phyloP scores from a whole-genome alignment of 2,888 invertebrate species.

The Tetanocera ferruginea region DNA sequence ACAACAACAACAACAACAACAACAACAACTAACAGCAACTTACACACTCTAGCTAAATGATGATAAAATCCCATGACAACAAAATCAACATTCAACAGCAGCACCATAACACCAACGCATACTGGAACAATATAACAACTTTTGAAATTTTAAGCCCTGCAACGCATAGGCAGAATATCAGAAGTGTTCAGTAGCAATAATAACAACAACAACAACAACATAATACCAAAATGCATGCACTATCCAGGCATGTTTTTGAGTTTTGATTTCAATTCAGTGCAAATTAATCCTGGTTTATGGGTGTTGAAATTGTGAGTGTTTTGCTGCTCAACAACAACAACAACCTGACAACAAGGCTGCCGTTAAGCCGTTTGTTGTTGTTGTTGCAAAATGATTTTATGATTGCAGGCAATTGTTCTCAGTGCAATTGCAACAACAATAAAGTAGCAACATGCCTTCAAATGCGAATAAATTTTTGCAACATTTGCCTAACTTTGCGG shows the following conservation, averaged over 20 bases:
- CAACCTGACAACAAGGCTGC: neutral
- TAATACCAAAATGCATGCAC: neutral
- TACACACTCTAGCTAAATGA: neutral
- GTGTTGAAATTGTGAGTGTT: constrained; percentile 61
- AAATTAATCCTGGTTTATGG: constrained; percentile 71
- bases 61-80: neutral
- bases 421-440: neutral
- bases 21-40: neutral
- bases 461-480: neutral
- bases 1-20: constrained; percentile 9
- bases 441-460: neutral
- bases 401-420: constrained; percentile 62
- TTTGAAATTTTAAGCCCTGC: constrained; percentile 8
- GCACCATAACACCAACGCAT: constrained; percentile 18
- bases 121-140: neutral
- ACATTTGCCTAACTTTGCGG: neutral
- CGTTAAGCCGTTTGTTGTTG: constrained; percentile 20
- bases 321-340: constrained; percentile 31
- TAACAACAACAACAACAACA: constrained; percentile 1
- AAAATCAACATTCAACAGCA: neutral
- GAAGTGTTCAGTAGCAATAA: neutral
- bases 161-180: neutral
- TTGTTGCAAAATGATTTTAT: constrained; percentile 46
- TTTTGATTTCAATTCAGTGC: constrained; percentile 69
- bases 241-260: constrained; percentile 54